A percentile compares a stretch with the other conserved stretches of the same genome.
These are phyloP conservation scores for Listrodromus nycthemerus DNA, from an alignment of 2,888 invertebrate species.

Conservation along the genomic window DNA sequence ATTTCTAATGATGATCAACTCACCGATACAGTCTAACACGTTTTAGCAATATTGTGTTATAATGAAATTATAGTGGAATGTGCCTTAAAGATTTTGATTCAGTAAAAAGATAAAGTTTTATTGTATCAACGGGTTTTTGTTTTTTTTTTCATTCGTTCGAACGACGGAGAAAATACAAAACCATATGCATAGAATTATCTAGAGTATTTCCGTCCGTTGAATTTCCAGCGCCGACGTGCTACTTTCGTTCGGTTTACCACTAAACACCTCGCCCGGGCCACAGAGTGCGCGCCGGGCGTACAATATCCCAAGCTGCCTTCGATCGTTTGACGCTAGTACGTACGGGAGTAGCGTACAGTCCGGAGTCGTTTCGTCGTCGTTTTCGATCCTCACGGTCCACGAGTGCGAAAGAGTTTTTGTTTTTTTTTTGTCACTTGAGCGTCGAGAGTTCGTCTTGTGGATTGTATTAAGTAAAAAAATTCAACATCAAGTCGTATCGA, in stretches of 20 bases:
- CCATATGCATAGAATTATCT: not conserved
- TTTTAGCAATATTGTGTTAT: not conserved
- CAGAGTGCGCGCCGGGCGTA: conserved; percentile 14
- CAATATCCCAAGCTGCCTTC: conserved; percentile 26
- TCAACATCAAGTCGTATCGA: not conserved
- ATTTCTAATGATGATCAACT: not conserved
- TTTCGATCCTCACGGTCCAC: not conserved
- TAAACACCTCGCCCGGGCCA: not conserved
- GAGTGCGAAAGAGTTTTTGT: not conserved
- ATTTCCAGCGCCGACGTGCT: conserved; percentile 6
- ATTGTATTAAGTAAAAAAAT: not conserved
- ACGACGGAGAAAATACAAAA: not conserved
- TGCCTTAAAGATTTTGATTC: not conserved
- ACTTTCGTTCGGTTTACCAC: not conserved
- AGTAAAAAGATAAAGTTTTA: not conserved
- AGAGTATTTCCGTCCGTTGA: not conserved
- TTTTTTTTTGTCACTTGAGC: conserved; percentile 3
- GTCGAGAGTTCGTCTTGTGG: not conserved
- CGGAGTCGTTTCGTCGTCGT: conserved; percentile 42
- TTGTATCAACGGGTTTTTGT: not conserved
- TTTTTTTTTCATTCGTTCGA: not conserved
- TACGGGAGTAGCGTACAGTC: conserved; percentile 36
- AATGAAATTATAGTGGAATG: not conserved
- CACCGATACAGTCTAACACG: not conserved
- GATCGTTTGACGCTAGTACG: conserved; percentile 30